These are phyloP conservation scores for Mactra quadrangularis DNA, from an alignment of 1,140 invertebrate species.

Conservation along the genomic window DNA sequence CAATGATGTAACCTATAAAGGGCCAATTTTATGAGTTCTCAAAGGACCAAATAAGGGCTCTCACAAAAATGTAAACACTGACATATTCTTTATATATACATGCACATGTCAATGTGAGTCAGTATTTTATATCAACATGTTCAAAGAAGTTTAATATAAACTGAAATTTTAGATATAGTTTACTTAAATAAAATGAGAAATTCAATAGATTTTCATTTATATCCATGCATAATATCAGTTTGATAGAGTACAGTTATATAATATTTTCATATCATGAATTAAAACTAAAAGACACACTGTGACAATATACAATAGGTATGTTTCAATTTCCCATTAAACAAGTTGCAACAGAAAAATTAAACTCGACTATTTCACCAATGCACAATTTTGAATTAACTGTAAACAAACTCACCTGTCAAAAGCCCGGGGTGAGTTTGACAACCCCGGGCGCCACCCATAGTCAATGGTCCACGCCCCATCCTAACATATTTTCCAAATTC, in stretches of 20 bases:
- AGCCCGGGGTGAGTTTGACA: background rate
- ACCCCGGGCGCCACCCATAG: constrained; percentile 6
- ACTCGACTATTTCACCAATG: background rate
- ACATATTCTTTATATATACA: too few relatives aligned
- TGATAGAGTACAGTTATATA: background rate
- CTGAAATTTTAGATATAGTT: too few relatives aligned
- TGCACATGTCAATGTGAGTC: too few relatives aligned
- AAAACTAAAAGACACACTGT: background rate
- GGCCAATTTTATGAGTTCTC: too few relatives aligned
- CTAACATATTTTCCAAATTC: constrained; percentile 18
- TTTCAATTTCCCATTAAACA: constrained; percentile 15
- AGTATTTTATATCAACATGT: too few relatives aligned
- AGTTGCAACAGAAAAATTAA: constrained; percentile 11
- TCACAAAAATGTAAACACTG: too few relatives aligned
- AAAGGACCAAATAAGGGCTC: too few relatives aligned
- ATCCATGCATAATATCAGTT: too few relatives aligned
- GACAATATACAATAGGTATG: background rate
- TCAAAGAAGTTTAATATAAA: too few relatives aligned
- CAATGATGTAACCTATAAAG: too few relatives aligned
- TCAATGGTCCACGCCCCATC: constrained; percentile 4
- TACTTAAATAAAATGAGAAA: too few relatives aligned
- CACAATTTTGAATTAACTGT: background rate
- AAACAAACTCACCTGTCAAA: background rate
- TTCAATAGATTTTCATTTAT: too few relatives aligned
- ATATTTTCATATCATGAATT: background rate